These are phyloP conservation scores for Thaumatotibia leucotreta DNA, from an alignment of 1,140 invertebrate species.

Conservation along the genomic window DNA sequence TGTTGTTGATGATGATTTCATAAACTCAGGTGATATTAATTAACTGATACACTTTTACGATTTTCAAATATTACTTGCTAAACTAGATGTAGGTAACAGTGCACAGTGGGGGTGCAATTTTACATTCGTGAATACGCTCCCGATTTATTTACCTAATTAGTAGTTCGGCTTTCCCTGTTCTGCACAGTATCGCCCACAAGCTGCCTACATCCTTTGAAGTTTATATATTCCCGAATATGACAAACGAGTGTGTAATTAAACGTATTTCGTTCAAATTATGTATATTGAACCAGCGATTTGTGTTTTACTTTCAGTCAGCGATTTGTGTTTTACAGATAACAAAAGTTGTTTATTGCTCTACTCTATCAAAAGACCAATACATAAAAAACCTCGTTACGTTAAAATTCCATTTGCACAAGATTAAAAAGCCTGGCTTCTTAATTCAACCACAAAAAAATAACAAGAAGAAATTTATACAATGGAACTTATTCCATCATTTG, in stretches of 20 bases:
- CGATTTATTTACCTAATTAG: neutral
- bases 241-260: neutral
- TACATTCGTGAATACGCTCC: neutral
- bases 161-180: neutral
- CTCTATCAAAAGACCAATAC: neutral
- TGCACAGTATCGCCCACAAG: neutral
- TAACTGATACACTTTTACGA: no score
- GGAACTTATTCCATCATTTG: constrained; percentile 13
- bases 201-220: neutral
- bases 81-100: no score
- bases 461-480: constrained; percentile 10
- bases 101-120: no score
- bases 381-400: neutral
- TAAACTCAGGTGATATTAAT: no score
- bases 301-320: no score
- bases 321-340: neutral
- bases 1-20: no score
- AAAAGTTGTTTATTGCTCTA: neutral
- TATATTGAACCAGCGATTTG: neutral
- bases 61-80: no score
- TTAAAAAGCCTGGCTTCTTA: constrained; percentile 2
- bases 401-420: neutral
- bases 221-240: neutral
- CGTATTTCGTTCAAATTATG: neutral
- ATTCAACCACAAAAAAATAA: constrained; percentile 3